Base-by-base conservation (phyloP, 2,888 invertebrate genomes). In the Leptopterna dolabrata region DNA sequence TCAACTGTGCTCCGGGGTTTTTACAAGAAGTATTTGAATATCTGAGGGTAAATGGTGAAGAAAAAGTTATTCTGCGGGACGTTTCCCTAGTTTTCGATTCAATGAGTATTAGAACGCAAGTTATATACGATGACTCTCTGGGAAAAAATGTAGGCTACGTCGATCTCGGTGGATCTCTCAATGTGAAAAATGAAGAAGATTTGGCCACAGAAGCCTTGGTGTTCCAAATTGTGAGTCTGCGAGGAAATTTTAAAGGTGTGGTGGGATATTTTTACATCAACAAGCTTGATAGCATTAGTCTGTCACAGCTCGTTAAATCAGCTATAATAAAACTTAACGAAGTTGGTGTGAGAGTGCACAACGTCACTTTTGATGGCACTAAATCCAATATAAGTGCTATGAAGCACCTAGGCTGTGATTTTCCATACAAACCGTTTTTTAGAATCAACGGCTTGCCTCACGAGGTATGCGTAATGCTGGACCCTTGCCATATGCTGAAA, bases 401-500 rank as follows among this genome's bases (percentile, higher is more conserved):
- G 73, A 30, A 73, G 11, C 4, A 14, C 6, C 36, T 73, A n/a
- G 73, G 73, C 9, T 73, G 73, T 36, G 16, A 73, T 7, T 36
- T 73, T n/a, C 73, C 73, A 30, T 11, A 41, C 14, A 73, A 30
- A 30, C 36, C 0, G 4, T 73, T 36, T 73, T 73, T 73, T 19
- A 36, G 36, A 36, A 4, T 73, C 4, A 19, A 73, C 6, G 36
- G 14, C 7, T 7, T 36, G 9, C 7, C 16, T 7, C 14, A 36
- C 36, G 73, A 73, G 13, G 29, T 87, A 16, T 55, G 24, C 16
- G 63, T 51, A 7, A 81, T 87, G 29, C 43, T 88, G 14, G 87
- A 88, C 27, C 30, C 88, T n/a, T 83, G 82, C 41, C 76, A 83
- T 27, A 83, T 88, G 76, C 14, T 88, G n/a, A 88, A 88, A 45